Conservation (phyloP, 1,140 invertebrate genomes). For the Drosophila novamexicana region DNA sequence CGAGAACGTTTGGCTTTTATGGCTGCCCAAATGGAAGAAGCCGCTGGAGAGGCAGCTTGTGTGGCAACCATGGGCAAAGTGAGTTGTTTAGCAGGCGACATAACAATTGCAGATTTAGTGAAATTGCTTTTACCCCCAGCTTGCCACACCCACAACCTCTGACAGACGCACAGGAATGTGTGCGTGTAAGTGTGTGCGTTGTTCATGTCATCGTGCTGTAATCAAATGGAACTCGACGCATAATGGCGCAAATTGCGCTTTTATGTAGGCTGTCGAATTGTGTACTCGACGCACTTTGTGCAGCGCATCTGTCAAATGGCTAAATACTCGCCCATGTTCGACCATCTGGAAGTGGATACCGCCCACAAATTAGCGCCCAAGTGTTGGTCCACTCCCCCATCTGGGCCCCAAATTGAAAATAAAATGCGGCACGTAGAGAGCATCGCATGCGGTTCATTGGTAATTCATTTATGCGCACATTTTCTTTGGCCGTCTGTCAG, state of each 20-base stretch:
- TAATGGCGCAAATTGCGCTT: conserved; percentile 80
- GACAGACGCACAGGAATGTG: conserved; percentile 36
- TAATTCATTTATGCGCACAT: conserved; percentile 83
- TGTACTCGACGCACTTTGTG: conserved; percentile 7
- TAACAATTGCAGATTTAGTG: conserved; percentile 83
- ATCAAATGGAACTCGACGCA: conserved; percentile 80
- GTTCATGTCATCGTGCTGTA: conserved; percentile 75
- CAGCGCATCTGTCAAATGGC: conserved; percentile 70
- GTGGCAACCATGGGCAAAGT: conserved; percentile 42
- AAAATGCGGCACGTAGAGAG: conserved; percentile 53
- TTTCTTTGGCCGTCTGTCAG: conserved; percentile 41
- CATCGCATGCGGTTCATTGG: conserved; percentile 77
- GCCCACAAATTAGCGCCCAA: conserved; percentile 65
- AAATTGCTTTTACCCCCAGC: conserved; percentile 72
- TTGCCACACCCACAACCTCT: conserved; percentile 12
- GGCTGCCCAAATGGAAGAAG: conserved; percentile 38
- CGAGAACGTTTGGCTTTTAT: conserved; percentile 73
- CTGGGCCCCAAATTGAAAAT: conserved; percentile 71
- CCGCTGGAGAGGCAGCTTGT: conserved; percentile 8
- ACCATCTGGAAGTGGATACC: conserved; percentile 39
- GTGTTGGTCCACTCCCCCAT: background rate
- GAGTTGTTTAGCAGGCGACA: conserved; percentile 80
- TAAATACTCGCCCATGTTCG: conserved; percentile 45
- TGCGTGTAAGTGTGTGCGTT: conserved; percentile 8
- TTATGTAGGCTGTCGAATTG: conserved; percentile 78